Conservation (phyloP, 2,888 invertebrate genomes). For the Aquatica leii region DNA sequence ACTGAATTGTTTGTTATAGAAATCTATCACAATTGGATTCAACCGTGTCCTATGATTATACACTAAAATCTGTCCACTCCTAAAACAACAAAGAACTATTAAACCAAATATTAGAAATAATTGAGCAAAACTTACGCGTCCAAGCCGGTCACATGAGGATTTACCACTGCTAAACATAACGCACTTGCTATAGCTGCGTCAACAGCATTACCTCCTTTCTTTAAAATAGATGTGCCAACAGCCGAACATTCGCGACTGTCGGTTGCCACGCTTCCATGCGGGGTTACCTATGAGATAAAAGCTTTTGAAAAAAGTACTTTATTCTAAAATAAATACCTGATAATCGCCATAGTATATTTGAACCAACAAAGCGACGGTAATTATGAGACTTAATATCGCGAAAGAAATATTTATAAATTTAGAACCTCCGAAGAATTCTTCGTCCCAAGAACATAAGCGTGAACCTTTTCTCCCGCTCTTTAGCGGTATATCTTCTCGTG, state of each 20-base stretch:
- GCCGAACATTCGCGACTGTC: conserved; percentile 75
- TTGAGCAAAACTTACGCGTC: conserved; percentile 71
- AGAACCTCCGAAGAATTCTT: conserved; percentile 65
- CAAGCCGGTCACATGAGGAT: conserved; percentile 77
- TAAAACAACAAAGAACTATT: conserved; percentile 54
- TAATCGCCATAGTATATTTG: conserved; percentile 78
- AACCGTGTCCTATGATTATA: conserved; percentile 72
- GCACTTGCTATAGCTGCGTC: conserved; percentile 80
- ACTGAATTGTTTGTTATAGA: conserved; percentile 59
- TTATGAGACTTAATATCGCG: conserved; percentile 69
- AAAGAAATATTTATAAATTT: conserved; percentile 73
- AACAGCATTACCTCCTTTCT: conserved; percentile 76
- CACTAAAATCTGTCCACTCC: conserved; percentile 77
- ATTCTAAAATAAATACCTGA: conserved; percentile 63
- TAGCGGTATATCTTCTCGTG: conserved; percentile 68
- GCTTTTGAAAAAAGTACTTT: not conserved
- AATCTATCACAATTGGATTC: conserved; percentile 67
- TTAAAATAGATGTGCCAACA: conserved; percentile 73
- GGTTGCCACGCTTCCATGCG: conserved; percentile 79
- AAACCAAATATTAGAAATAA: not conserved
- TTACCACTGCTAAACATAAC: conserved; percentile 76
- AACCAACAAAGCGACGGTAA: conserved; percentile 75
- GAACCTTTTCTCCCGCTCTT: conserved; percentile 56
- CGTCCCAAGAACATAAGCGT: conserved; percentile 51
- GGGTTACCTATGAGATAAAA: conserved; percentile 65